phyloP scores from a whole-genome alignment of 1,140 invertebrate species.

The Meteorus sp. region DNA sequence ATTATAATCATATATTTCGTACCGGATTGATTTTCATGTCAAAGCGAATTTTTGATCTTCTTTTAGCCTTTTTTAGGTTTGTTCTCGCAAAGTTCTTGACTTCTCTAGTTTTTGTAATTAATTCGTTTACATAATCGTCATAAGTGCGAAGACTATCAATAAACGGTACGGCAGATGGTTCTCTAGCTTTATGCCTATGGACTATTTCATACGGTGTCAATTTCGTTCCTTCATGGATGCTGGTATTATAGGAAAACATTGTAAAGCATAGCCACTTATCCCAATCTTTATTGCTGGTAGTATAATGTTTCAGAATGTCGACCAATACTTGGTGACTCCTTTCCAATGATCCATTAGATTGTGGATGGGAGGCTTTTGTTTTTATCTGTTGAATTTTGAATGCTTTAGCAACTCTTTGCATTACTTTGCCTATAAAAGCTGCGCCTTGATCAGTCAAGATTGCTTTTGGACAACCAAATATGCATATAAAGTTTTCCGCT shows the following conservation, averaged over 20 bases:
- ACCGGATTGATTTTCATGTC: not conserved
- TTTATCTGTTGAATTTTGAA: constrained; percentile 25
- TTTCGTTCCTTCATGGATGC: constrained; percentile 38
- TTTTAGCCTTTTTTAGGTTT: not conserved
- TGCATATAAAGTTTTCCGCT: not conserved
- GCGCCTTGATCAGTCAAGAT: constrained; percentile 39
- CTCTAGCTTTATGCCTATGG: constrained; percentile 8
- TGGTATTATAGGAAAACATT: constrained; percentile 14
- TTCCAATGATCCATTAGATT: constrained; percentile 34
- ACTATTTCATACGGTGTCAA: constrained; percentile 26
- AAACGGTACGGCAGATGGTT: not conserved
- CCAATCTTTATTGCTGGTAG: constrained; percentile 40
- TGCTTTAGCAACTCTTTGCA: constrained; percentile 31
- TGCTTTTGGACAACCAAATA: constrained; percentile 34
- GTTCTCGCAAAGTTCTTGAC: not conserved
- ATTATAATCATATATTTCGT: constrained; percentile 7
- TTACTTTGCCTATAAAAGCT: constrained; percentile 31
- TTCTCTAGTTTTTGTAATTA: not conserved
- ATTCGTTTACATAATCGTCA: constrained; percentile 1
- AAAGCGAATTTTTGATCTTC: not conserved
- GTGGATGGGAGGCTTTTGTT: constrained; percentile 12
- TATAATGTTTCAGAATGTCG: constrained; percentile 37
- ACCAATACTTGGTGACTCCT: constrained; percentile 30
- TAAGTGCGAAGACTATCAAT: not conserved
- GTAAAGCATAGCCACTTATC: constrained; percentile 30